A percentile compares a stretch with the other conserved stretches of the same genome.
Evolutionary conservation across 1,140 invertebrate species (phyloP).

Genomic region (Megalonaias nervosa): DNA sequence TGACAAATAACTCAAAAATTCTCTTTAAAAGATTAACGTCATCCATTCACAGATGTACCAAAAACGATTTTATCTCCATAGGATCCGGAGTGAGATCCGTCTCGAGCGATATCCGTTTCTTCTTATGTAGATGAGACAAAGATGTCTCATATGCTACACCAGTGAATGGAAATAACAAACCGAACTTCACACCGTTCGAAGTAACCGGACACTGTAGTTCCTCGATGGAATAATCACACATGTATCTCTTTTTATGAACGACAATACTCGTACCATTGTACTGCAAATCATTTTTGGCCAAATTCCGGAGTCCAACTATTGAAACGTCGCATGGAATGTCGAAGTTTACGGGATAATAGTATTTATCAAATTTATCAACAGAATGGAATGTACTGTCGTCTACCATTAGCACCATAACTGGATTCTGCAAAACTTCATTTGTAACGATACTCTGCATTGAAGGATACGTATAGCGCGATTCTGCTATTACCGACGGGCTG

Average conservation of each 20-base stretch:
- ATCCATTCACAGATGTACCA: conserved; percentile 3
- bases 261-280: conserved; percentile 32
- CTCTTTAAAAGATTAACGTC: no score
- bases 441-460: conserved; percentile 12
- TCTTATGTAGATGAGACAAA: conserved; percentile 21
- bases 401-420: neutral
- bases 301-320: conserved; percentile 31
- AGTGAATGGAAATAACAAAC: conserved; percentile 22
- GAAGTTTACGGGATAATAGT: conserved; percentile 13
- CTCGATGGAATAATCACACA: conserved; percentile 15
- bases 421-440: conserved; percentile 28
- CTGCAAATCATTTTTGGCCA: conserved; percentile 23
- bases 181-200: conserved; percentile 4
- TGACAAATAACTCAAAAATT: no score
- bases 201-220: conserved; percentile 11
- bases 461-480: conserved; percentile 23
- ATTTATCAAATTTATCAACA: conserved; percentile 10
- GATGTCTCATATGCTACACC: conserved; percentile 22
- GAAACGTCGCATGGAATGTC: conserved; percentile 24
- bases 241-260: conserved; percentile 13
- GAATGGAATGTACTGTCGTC: neutral
- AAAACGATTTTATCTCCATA: conserved; percentile 27
- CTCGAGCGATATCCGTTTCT: neutral
- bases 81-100: conserved; percentile 12
- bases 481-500: neutral